A percentile compares a stretch with the other conserved stretches of the same genome.
Conservation (phyloP, 2,797 vertebrate species). For the Columba guinea region DNA sequence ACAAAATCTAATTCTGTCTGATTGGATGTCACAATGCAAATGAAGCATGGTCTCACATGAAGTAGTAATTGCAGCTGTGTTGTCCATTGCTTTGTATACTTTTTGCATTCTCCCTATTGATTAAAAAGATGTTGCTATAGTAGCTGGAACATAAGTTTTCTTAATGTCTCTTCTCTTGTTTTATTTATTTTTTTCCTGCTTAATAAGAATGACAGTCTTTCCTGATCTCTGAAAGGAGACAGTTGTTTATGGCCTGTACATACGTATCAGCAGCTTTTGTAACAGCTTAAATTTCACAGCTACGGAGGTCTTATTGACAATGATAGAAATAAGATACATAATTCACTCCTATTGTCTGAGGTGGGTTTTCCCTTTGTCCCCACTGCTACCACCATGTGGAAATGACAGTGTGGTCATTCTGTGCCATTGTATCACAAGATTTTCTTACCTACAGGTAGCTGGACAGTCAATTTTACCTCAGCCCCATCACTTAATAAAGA, state of each 20-base stretch:
- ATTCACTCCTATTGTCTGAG: not conserved
- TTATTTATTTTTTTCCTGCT: not conserved
- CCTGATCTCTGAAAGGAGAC: not conserved
- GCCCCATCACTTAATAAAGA: accelerated
- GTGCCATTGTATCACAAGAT: not conserved
- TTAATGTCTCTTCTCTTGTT: not conserved
- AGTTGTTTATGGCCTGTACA: not conserved
- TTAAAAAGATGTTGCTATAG: not conserved
- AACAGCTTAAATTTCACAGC: not conserved
- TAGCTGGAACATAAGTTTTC: not conserved
- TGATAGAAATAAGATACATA: not conserved
- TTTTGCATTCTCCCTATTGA: not conserved
- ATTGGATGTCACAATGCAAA: slow-evolving; percentile 38
- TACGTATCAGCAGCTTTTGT: not conserved
- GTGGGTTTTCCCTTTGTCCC: not conserved
- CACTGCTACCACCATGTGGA: not conserved
- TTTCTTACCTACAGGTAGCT: not conserved
- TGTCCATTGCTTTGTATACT: not conserved
- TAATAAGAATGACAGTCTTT: not conserved
- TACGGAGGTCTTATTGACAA: not conserved
- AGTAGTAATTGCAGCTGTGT: slow-evolving; percentile 3
- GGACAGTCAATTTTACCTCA: not conserved
- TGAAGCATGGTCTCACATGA: slow-evolving; percentile 10
- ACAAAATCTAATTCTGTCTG: slow-evolving; percentile 52
- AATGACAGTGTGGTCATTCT: not conserved